These are phyloP conservation scores for Athalia circularis DNA, from an alignment of 2,888 invertebrate genomes.

Conservation along the genomic window DNA sequence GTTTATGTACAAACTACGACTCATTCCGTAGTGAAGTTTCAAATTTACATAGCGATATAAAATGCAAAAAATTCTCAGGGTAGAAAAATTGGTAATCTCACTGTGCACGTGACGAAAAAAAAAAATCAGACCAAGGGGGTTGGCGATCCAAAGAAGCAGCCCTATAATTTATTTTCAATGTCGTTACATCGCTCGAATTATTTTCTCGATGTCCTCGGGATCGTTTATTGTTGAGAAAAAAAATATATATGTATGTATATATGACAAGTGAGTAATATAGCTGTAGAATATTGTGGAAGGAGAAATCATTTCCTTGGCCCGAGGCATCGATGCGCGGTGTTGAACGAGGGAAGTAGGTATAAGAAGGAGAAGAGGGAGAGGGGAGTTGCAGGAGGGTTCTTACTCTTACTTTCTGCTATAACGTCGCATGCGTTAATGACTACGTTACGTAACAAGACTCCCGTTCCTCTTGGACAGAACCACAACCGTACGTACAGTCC, in stretches of 20 bases:
- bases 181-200: neutral
- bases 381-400: slow-evolving; percentile 29
- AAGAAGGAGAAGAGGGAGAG: slow-evolving; percentile 45
- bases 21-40: too few species aligned
- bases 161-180: too few species aligned
- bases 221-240: neutral
- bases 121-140: too few species aligned
- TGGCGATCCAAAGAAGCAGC: too few species aligned
- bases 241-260: neutral
- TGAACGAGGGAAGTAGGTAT: slow-evolving; percentile 1
- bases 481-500: neutral
- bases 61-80: too few species aligned
- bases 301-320: slow-evolving; percentile 41
- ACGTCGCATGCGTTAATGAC: slow-evolving; percentile 37
- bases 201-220: too few species aligned
- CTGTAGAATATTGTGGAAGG: neutral
- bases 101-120: too few species aligned
- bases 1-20: too few species aligned
- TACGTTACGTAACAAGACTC: slow-evolving; percentile 15
- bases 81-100: too few species aligned
- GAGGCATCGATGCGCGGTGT: slow-evolving; percentile 26
- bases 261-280: neutral
- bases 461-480: slow-evolving; percentile 7
- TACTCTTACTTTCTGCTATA: slow-evolving; percentile 38
- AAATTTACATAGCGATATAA: too few species aligned